These are phyloP conservation scores for Lasiommata megera DNA, from an alignment of 2,888 invertebrate genomes.

Conservation along the genomic window DNA sequence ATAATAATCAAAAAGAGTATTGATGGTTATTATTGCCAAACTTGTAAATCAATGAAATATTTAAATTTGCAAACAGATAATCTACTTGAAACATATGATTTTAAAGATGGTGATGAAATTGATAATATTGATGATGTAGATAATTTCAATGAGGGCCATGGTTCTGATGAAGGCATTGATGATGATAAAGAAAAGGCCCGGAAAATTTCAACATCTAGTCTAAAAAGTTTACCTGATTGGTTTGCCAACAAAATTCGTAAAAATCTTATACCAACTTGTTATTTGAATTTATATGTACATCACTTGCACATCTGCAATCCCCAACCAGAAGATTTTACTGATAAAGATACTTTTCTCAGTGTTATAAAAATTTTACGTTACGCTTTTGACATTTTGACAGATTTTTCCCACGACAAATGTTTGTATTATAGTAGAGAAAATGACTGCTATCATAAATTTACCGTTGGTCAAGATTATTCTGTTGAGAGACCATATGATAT, in stretches of 20 bases:
- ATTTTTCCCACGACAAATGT: slow-evolving; percentile 55
- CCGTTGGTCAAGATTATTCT: slow-evolving; percentile 48
- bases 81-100: slow-evolving; percentile 30
- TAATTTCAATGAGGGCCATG: slow-evolving; percentile 38
- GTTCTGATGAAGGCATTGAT: slow-evolving; percentile 32
- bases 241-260: slow-evolving; percentile 83
- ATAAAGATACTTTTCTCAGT: slow-evolving; percentile 77
- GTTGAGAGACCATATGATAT: slow-evolving; percentile 45
- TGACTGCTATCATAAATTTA: slow-evolving; percentile 51
- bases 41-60: slow-evolving; percentile 81
- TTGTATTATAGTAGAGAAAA: slow-evolving; percentile 63
- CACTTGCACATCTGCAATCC: slow-evolving; percentile 84
- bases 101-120: slow-evolving; percentile 38
- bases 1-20: slow-evolving; percentile 83
- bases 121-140: slow-evolving; percentile 37
- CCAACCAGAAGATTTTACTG: slow-evolving; percentile 86
- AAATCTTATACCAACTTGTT: slow-evolving; percentile 83
- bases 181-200: slow-evolving; percentile 30
- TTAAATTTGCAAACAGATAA: slow-evolving; percentile 60
- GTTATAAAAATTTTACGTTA: slow-evolving; percentile 83
- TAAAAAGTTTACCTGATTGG: slow-evolving; percentile 66
- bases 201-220: slow-evolving; percentile 28
- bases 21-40: slow-evolving; percentile 82
- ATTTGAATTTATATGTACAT: slow-evolving; percentile 85
- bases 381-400: slow-evolving; percentile 76